A percentile compares a stretch with the other conserved stretches of the same genome.
Evolutionary conservation across 2,888 invertebrate species (phyloP).

Genomic region (Cheilosia variabilis): DNA sequence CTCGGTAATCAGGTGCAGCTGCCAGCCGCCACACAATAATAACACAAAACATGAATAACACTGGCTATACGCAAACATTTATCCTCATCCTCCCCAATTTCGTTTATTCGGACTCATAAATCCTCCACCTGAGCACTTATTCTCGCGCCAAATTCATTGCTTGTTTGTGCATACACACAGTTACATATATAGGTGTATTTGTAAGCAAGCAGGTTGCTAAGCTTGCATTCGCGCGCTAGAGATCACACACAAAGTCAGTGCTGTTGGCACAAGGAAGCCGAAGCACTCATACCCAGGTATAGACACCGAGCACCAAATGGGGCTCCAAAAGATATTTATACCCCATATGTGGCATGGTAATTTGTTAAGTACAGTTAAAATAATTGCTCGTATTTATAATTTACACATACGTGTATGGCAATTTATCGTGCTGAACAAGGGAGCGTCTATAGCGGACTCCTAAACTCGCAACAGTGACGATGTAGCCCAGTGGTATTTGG

Average conservation of each 20-base stretch:
- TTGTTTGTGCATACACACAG: neutral
- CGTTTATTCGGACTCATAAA: constrained; percentile 63
- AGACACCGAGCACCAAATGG: constrained; percentile 51
- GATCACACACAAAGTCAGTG: constrained; percentile 40
- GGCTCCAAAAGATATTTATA: constrained; percentile 76
- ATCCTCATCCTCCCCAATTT: constrained; percentile 54
- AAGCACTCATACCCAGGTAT: constrained; percentile 59
- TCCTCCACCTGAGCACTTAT: constrained; percentile 65
- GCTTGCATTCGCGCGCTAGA: constrained; percentile 8
- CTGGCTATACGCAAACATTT: constrained; percentile 51
- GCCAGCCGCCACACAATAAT: constrained; percentile 27
- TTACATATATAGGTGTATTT: too few relatives aligned
- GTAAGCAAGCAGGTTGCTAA: constrained; percentile 11
- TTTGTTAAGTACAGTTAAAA: constrained; percentile 84
- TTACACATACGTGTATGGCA: constrained; percentile 83
- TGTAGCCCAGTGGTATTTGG: too few relatives aligned
- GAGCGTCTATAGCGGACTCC: constrained; percentile 65
- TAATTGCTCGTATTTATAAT: constrained; percentile 84
- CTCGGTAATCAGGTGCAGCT: constrained; percentile 19
- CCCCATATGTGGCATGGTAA: constrained; percentile 84
- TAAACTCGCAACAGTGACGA: constrained; percentile 14
- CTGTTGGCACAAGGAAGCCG: constrained; percentile 36
- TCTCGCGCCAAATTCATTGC: constrained; percentile 51
- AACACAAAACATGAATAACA: constrained; percentile 54
- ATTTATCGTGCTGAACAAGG: constrained; percentile 81